Conservation (phyloP, 2,797 vertebrate genomes). For the Brachymystax lenok region DNA sequence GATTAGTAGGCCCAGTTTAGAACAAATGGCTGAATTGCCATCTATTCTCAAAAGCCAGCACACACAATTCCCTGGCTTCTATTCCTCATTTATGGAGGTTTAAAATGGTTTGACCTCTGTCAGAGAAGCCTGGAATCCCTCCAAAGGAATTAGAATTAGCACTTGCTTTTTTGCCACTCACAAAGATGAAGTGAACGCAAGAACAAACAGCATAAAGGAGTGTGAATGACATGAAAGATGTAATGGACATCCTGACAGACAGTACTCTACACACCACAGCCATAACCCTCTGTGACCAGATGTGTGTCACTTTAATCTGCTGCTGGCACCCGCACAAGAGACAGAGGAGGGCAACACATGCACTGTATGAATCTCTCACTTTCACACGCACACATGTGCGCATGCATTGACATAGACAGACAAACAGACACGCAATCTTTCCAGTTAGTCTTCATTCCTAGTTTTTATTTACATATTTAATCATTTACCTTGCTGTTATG, state of each 20-base stretch:
- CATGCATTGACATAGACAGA: neutral
- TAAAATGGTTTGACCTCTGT: conserved; percentile 50
- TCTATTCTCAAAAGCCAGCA: neutral
- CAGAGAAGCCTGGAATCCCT: conserved; percentile 47
- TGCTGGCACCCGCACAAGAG: neutral
- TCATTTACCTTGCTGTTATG: neutral
- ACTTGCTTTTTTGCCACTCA: conserved; percentile 28
- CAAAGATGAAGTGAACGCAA: conserved; percentile 35
- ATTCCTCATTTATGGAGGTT: neutral
- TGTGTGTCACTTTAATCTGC: conserved; percentile 33
- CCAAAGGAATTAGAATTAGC: conserved; percentile 53
- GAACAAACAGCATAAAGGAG: conserved; percentile 32
- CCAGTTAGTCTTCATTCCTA: neutral
- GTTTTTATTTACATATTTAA: neutral
- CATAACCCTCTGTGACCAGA: conserved; percentile 2
- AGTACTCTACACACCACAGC: neutral
- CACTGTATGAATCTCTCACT: neutral
- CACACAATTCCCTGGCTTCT: neutral
- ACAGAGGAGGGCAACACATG: neutral
- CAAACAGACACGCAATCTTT: neutral
- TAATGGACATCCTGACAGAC: conserved; percentile 7
- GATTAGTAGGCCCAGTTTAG: conserved; percentile 2
- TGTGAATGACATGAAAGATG: conserved; percentile 46
- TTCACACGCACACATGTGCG: neutral
- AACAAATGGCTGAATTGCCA: neutral